Conservation (phyloP, 2,797 vertebrate species). For the Meda fulgida region DNA sequence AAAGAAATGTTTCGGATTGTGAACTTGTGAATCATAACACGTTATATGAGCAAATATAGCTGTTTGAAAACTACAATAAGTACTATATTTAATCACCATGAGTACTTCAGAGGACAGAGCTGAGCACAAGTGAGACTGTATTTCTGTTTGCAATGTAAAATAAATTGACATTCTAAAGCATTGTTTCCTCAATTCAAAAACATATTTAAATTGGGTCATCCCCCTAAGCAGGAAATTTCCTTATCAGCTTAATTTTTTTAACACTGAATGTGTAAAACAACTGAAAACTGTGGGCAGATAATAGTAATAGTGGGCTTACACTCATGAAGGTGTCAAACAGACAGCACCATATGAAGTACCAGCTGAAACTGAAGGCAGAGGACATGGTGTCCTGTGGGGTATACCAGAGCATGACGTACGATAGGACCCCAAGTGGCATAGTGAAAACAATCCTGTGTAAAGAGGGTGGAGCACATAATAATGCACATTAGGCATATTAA, state of each 20-base stretch:
- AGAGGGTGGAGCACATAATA: neutral
- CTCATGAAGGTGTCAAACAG: conserved; percentile 75
- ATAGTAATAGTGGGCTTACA: conserved; percentile 63
- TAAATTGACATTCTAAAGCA: neutral
- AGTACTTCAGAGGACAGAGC: neutral
- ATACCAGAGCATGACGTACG: conserved; percentile 70
- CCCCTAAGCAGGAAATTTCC: conserved; percentile 3
- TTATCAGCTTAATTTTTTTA: too few species aligned
- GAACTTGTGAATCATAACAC: neutral
- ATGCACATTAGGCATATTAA: neutral
- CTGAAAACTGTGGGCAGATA: neutral
- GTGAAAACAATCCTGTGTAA: conserved; percentile 65
- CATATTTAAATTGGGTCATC: neutral
- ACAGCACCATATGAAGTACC: conserved; percentile 73
- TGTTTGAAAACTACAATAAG: neutral
- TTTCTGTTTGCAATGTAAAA: neutral
- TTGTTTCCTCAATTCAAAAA: neutral
- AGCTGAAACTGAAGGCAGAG: conserved; percentile 67
- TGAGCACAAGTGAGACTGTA: neutral
- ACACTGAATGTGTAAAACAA: neutral
- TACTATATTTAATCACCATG: neutral
- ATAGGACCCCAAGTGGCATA: conserved; percentile 68
- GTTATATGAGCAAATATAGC: neutral
- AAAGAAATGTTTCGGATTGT: neutral
- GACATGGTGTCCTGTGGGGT: conserved; percentile 63